phyloP scores from a whole-genome alignment of 2,888 invertebrate species.

The Brenthis ino region DNA sequence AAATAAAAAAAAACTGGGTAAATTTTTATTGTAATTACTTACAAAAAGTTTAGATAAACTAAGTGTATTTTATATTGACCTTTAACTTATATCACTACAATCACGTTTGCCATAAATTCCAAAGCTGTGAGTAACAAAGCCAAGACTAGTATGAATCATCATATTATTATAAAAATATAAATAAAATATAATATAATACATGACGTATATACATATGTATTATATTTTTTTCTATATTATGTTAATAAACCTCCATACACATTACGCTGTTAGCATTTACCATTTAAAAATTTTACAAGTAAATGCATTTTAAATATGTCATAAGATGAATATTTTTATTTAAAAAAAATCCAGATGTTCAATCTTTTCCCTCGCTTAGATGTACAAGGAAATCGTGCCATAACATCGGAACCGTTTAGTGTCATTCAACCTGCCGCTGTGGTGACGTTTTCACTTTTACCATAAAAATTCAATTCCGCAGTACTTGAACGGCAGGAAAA shows the following conservation, averaged over 20 bases:
- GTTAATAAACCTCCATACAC: neutral
- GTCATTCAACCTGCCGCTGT: slow-evolving; percentile 41
- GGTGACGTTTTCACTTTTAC: slow-evolving; percentile 72
- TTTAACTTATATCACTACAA: slow-evolving; percentile 14
- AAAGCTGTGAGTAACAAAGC: slow-evolving; percentile 10
- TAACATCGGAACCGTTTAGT: slow-evolving; percentile 33
- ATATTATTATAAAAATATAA: slow-evolving; percentile 6
- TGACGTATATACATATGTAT: neutral
- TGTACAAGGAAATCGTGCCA: slow-evolving; percentile 33
- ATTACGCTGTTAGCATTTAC: neutral
- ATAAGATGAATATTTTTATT: neutral
- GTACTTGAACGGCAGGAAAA: slow-evolving; percentile 53
- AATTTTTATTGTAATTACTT: neutral
- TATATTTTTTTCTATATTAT: neutral
- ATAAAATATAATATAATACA: neutral
- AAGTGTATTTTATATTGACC: slow-evolving; percentile 6
- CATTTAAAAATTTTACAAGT: neutral
- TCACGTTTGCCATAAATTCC: slow-evolving; percentile 20
- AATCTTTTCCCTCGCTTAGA: slow-evolving; percentile 14
- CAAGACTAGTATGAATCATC: slow-evolving; percentile 21
- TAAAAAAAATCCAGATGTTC: neutral
- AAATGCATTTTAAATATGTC: neutral
- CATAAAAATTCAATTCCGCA: slow-evolving; percentile 63
- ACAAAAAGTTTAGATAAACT: neutral
- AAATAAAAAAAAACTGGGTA: neutral